Percentiles rank a stretch among this genome's conserved stretches.
Conservation (phyloP, 1,140 invertebrate species). For the Drosophila mojavensis region DNA sequence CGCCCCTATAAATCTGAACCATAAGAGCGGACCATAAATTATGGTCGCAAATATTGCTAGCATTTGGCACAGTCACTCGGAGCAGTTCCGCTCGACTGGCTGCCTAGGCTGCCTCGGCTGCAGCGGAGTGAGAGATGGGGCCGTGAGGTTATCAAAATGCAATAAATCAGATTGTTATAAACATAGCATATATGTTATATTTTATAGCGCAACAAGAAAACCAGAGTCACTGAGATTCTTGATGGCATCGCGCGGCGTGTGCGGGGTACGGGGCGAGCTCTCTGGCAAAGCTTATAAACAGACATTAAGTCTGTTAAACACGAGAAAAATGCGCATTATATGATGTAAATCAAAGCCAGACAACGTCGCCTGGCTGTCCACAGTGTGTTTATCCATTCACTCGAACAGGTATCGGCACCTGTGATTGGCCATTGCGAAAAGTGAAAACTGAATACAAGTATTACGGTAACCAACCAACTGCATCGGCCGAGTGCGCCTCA, state of each 20-base stretch:
- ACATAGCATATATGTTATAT: constrained; percentile 46
- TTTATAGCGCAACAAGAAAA: constrained; percentile 67
- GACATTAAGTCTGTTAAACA: constrained; percentile 81
- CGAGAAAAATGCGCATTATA: constrained; percentile 71
- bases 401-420: constrained; percentile 42
- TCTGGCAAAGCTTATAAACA: constrained; percentile 61
- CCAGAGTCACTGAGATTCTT: constrained; percentile 30
- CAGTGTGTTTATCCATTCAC: constrained; percentile 63
- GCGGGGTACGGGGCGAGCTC: not conserved
- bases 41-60: constrained; percentile 69
- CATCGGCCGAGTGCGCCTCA: constrained; percentile 16
- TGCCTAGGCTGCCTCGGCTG: constrained; percentile 15
- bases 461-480: constrained; percentile 39
- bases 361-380: constrained; percentile 53
- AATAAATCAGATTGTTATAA: constrained; percentile 74
- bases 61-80: constrained; percentile 64
- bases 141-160: constrained; percentile 75
- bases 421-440: constrained; percentile 46
- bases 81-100: constrained; percentile 51
- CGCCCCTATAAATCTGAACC: constrained; percentile 46
- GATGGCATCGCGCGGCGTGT: constrained; percentile 13
- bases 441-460: constrained; percentile 65
- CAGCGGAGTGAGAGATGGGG: constrained; percentile 26
- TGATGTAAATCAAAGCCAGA: constrained; percentile 70
- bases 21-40: constrained; percentile 63